phyloP scores from a whole-genome alignment of 1,140 invertebrate species.

The Rhopalosiphum padi region DNA sequence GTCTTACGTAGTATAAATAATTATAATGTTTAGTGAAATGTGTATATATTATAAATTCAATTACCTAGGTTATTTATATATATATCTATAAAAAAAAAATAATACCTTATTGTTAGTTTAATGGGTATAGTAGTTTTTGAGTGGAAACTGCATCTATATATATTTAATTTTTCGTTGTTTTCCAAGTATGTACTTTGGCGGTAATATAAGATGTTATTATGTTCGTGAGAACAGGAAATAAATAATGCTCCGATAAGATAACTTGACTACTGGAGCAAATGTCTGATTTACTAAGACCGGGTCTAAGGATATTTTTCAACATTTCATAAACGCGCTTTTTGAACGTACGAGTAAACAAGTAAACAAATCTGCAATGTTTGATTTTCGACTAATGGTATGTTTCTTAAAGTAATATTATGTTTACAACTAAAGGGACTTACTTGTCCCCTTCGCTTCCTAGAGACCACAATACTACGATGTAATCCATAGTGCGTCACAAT shows the following conservation, averaged over 20 bases:
- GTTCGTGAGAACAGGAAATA: background rate
- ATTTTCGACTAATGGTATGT: background rate
- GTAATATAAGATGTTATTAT: background rate
- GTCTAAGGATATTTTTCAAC: background rate
- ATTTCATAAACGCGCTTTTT: background rate
- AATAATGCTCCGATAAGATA: background rate
- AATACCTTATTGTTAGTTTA: background rate
- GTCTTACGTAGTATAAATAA: background rate
- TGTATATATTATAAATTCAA: too few relatives aligned
- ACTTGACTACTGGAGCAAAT: background rate
- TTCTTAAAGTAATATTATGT: background rate
- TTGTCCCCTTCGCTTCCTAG: background rate
- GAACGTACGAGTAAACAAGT: background rate
- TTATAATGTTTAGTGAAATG: background rate
- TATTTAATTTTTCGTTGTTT: background rate
- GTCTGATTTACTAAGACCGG: background rate
- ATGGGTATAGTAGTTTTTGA: background rate
- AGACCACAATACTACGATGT: background rate
- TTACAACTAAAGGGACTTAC: background rate
- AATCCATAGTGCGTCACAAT: background rate
- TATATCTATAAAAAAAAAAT: background rate
- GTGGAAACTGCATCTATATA: background rate
- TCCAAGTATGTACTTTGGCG: background rate
- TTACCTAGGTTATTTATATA: background rate
- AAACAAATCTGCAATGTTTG: background rate